Evolutionary conservation across 2,888 invertebrate genomes (phyloP).

Genomic region (Adela reaumurella): DNA sequence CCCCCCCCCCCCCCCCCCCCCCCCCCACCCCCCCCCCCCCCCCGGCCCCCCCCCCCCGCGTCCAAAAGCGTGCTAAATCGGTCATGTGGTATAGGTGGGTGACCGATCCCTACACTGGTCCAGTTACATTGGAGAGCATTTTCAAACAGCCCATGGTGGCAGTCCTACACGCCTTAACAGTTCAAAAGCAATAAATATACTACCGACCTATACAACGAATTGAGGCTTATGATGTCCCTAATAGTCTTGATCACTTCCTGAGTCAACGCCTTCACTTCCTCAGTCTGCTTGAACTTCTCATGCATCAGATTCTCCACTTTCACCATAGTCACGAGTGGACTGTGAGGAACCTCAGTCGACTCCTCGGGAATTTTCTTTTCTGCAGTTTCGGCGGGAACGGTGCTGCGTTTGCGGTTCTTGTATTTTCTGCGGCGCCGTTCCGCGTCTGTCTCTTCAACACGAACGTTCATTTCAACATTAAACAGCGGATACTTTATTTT

Average conservation of each 20-base stretch:
- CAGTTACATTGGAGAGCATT: no score
- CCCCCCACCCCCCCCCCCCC: no score
- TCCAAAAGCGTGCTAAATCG: no score
- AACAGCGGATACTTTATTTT: conserved; percentile 80
- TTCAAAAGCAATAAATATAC: no score
- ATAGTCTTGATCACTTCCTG: conserved; percentile 98
- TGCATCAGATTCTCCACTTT: conserved; percentile 91
- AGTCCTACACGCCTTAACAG: no score
- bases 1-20: no score
- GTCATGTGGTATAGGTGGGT: no score
- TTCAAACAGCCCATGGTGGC: no score
- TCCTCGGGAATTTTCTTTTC: not conserved
- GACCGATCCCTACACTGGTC: no score
- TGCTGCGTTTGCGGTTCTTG: conserved; percentile 29
- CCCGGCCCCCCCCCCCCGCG: no score
- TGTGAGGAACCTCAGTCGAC: conserved; percentile 2
- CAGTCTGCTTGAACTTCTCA: conserved; percentile 84
- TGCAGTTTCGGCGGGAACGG: conserved; percentile 5
- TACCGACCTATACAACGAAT: conserved; percentile 79
- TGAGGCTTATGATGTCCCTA: conserved; percentile 94
- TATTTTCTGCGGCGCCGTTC: conserved; percentile 53
- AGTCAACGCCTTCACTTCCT: conserved; percentile 94
- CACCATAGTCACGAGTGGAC: conserved; percentile 74
- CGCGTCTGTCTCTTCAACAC: conserved; percentile 70
- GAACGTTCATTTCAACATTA: conserved; percentile 78